Conservation (phyloP, 2,797 vertebrate species). For the Gymnothorax javanicus region DNA sequence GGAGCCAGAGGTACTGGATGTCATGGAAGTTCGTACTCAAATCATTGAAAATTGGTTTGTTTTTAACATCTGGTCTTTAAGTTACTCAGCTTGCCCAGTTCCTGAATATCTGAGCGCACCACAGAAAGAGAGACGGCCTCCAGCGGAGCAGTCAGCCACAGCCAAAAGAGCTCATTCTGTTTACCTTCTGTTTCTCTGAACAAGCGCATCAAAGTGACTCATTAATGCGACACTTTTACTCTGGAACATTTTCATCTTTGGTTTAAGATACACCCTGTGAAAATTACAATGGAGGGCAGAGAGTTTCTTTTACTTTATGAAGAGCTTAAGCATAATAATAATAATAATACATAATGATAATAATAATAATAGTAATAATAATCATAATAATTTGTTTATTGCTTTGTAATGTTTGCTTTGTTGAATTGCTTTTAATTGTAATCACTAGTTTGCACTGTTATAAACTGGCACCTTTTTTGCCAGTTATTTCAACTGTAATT, state of each 20-base stretch:
- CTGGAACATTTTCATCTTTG: too few species aligned
- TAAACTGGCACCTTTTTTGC: too few species aligned
- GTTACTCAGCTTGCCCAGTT: constrained; percentile 34
- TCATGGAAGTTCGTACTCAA: too few species aligned
- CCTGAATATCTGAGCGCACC: constrained; percentile 42
- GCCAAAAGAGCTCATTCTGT: neutral
- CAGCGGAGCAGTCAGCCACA: constrained; percentile 52
- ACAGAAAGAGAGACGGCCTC: constrained; percentile 51
- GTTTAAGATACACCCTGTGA: neutral
- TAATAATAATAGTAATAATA: too few species aligned
- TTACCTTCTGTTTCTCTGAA: neutral
- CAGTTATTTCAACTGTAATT: too few species aligned
- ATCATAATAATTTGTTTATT: too few species aligned
- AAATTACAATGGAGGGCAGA: constrained; percentile 1
- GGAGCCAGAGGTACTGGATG: neutral
- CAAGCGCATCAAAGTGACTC: neutral
- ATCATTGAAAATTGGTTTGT: neutral
- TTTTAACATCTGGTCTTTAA: constrained; percentile 38
- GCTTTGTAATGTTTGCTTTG: too few species aligned
- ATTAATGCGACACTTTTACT: too few species aligned
- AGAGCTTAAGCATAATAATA: neutral
- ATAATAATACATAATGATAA: neutral
- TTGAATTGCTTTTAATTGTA: too few species aligned
- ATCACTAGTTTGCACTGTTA: too few species aligned
- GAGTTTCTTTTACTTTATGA: constrained; percentile 7